Evolutionary conservation across 1,140 invertebrate genomes (phyloP), one percentile per base, ranked within the genome.

Genomic region (Drosophila elegans): DNA sequence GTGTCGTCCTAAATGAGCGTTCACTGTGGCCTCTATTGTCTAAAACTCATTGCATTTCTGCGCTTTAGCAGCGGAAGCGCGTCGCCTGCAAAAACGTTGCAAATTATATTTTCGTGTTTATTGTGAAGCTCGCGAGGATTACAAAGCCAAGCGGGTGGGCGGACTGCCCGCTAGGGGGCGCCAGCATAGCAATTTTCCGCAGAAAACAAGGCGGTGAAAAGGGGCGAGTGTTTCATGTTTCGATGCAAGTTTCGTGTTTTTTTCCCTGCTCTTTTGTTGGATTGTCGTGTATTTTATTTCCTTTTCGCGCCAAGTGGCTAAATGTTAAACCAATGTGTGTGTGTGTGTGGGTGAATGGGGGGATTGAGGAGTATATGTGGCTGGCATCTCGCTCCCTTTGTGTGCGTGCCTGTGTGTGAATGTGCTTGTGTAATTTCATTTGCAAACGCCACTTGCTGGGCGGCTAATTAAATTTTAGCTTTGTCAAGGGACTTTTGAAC

Each of bases 21-120:
- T 27, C 25, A 60, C 74, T 69, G 74, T 77, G 21, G 9, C 39
- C 3, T 34, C 39, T 53, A 73, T 73, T 73, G 69, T 73, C 69
- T 73, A 73, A 73, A 73, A 73, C 69, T 73, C 69, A 73, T 73
- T 73, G 69, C 69, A 69, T 72, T 59, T 72, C 53, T 64, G 21
- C 32, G 38, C 72, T 52, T 74, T 64, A 42, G 64, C 64, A 53
- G 72, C 60, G 76, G 74, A 74, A 71, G 52, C 60, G 74, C 74
- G 68, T 81, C 59, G 74, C 78, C 62, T 66, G 61, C 67, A 53
- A 73, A 77, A 85, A 88, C 67, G 62, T 79, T 83, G 75, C 83
- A 88, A 88, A 89, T 83, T 89, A 89, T 88, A 88, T 88, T 88
- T 88, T 89, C 80, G 83, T 88, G 83, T 88, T 88, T 88, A 88